These are phyloP conservation scores for Hypomecis atomaria DNA, from an alignment of 2,888 invertebrate genomes.

Conservation along the genomic window DNA sequence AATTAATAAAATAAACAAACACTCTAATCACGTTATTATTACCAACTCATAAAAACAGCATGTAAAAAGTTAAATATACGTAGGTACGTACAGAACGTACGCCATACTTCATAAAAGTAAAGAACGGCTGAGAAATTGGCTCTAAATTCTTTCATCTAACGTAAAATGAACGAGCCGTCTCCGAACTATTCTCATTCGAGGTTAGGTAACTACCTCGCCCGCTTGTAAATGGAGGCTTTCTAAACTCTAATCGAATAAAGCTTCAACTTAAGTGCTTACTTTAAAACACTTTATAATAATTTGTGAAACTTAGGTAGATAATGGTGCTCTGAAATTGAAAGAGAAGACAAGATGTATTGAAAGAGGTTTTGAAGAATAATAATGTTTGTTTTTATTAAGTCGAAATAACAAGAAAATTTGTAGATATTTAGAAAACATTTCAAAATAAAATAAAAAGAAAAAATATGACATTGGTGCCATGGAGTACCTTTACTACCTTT, in stretches of 20 bases:
- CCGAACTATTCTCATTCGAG: slow-evolving; percentile 41
- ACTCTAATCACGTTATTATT: no score
- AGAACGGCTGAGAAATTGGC: slow-evolving; percentile 43
- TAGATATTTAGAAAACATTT: no score
- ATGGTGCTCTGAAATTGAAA: neutral
- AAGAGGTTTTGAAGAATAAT: neutral
- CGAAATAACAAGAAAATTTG: no score
- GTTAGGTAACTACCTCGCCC: slow-evolving; percentile 17
- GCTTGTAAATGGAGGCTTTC: slow-evolving; percentile 20
- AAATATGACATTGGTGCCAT: no score
- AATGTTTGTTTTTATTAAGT: neutral
- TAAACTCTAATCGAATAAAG: slow-evolving; percentile 26
- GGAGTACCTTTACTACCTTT: no score
- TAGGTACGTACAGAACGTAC: no score
- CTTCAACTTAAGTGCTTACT: slow-evolving; percentile 38
- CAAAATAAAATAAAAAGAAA: no score
- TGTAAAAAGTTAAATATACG: no score
- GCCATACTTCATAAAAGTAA: slow-evolving; percentile 23
- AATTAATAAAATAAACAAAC: no score
- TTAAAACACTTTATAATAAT: slow-evolving; percentile 27
- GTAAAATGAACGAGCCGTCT: slow-evolving; percentile 46
- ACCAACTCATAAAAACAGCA: no score
- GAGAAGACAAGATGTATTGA: neutral
- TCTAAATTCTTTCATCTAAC: slow-evolving; percentile 46
- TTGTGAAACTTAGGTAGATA: slow-evolving; percentile 31